phyloP scores from a whole-genome alignment of 2,888 invertebrate species.

The Ischnus inquisitorius region DNA sequence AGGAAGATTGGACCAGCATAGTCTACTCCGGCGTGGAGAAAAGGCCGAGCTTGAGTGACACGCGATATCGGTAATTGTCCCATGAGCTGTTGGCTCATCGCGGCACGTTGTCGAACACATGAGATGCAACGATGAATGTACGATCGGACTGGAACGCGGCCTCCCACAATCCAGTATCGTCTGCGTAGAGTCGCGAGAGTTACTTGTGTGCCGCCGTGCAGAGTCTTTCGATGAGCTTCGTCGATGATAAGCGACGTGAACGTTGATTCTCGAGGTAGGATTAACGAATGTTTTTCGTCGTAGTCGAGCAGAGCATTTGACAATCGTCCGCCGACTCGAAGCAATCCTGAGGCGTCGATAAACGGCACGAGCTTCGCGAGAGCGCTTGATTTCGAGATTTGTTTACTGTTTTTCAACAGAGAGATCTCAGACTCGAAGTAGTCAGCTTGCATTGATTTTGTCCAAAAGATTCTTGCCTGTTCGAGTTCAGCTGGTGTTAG shows the following conservation, averaged over 20 bases:
- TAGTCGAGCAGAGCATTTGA: constrained; percentile 35
- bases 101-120: constrained; percentile 57
- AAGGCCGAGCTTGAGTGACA: constrained; percentile 69
- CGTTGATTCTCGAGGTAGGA: constrained; percentile 40
- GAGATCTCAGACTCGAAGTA: constrained; percentile 34
- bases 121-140: constrained; percentile 53
- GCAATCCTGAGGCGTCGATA: constrained; percentile 41
- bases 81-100: constrained; percentile 70
- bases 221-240: constrained; percentile 43
- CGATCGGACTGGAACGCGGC: constrained; percentile 31
- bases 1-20: constrained; percentile 68
- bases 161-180: constrained; percentile 55
- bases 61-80: constrained; percentile 72
- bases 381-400: constrained; percentile 19
- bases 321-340: constrained; percentile 62
- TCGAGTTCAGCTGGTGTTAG: constrained; percentile 30
- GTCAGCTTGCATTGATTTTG: constrained; percentile 20
- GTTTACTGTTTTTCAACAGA: constrained; percentile 22
- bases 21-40: constrained; percentile 72
- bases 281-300: constrained; percentile 49
- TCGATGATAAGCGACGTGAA: constrained; percentile 52
- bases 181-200: constrained; percentile 48
- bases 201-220: constrained; percentile 62
- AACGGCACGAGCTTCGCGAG: constrained; percentile 43
- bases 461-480: constrained; percentile 45